These are phyloP conservation scores for Oreonectes daqikongensis DNA, from an alignment of 2,797 vertebrate species.

Conservation along the genomic window DNA sequence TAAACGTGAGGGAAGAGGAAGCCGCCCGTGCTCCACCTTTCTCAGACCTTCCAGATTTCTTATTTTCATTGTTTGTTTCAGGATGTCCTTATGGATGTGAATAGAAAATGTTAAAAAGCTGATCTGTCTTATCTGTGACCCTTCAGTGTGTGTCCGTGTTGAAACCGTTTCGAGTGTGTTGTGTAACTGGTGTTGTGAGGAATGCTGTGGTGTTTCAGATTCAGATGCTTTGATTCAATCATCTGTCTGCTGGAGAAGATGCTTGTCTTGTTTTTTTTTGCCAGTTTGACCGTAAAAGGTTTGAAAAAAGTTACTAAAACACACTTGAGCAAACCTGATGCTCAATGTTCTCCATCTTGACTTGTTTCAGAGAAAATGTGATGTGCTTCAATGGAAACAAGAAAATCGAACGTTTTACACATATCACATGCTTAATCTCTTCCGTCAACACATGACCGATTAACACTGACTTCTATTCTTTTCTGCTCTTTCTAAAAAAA, in stretches of 20 bases:
- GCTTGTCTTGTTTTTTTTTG: too few relatives aligned
- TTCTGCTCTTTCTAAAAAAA: too few relatives aligned
- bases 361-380: too few relatives aligned
- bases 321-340: too few relatives aligned
- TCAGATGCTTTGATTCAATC: not conserved
- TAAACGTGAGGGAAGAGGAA: slow-evolving; percentile 51
- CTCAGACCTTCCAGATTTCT: not conserved
- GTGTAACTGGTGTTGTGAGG: not conserved
- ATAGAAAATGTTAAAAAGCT: not conserved
- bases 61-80: not conserved
- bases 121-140: slow-evolving; percentile 11
- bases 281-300: too few relatives aligned
- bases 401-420: too few relatives aligned
- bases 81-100: not conserved
- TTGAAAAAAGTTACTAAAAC: too few relatives aligned
- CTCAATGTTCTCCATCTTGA: too few relatives aligned
- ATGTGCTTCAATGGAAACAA: too few relatives aligned
- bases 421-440: too few relatives aligned
- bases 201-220: not conserved
- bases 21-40: slow-evolving; percentile 23
- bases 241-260: not conserved
- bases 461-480: too few relatives aligned
- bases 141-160: not conserved
- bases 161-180: not conserved
- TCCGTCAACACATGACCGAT: too few relatives aligned